phyloP scores from a whole-genome alignment of 2,797 vertebrate species.

The Streptopelia turtur region DNA sequence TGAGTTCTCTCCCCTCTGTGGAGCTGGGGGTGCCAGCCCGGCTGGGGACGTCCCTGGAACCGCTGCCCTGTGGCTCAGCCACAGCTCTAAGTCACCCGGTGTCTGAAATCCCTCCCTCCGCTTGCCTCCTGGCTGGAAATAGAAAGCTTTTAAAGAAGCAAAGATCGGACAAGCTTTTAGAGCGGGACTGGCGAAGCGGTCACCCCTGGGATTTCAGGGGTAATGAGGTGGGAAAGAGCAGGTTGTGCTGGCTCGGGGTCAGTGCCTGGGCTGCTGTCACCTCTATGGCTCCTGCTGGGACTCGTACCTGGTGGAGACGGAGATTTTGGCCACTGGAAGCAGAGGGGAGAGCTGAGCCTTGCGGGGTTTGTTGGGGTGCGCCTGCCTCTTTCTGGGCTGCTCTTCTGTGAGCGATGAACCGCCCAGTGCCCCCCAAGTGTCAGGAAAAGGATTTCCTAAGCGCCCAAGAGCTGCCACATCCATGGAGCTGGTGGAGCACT shows the following conservation, averaged over 20 bases:
- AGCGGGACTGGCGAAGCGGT: accelerated
- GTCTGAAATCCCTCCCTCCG: background rate
- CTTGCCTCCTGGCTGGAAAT: background rate
- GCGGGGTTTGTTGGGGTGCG: background rate
- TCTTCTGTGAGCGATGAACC: background rate
- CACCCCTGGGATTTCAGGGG: background rate
- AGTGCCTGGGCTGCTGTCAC: background rate
- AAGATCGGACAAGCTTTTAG: background rate
- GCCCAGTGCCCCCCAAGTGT: background rate
- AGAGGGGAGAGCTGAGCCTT: background rate
- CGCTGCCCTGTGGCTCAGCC: background rate
- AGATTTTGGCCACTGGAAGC: background rate
- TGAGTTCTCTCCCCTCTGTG: background rate
- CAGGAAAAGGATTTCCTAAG: background rate
- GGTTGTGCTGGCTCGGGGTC: background rate
- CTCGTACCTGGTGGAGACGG: accelerated
- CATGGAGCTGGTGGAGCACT: background rate
- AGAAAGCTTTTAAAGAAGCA: conserved; percentile 20
- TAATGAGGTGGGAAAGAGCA: background rate
- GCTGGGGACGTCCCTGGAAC: background rate
- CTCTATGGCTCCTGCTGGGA: accelerated
- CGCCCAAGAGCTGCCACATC: background rate
- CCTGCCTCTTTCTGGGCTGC: background rate
- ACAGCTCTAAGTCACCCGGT: background rate
- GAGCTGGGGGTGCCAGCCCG: background rate